phyloP scores from a whole-genome alignment of 2,113 vertebrate species.

The Heterochromis multidens region DNA sequence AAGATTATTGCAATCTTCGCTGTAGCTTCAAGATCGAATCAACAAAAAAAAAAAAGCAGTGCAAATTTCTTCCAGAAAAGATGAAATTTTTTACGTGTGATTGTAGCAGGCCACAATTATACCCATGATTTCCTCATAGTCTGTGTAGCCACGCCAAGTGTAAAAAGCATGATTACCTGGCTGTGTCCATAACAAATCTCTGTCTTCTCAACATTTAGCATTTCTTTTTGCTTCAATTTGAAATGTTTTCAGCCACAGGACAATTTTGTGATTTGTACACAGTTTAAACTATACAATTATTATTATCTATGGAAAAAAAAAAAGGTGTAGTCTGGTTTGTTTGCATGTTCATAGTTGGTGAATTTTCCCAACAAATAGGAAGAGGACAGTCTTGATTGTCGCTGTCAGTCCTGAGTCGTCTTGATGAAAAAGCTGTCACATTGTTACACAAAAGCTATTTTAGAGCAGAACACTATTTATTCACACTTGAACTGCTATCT shows the following conservation, averaged over 20 bases:
- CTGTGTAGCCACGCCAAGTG: not conserved
- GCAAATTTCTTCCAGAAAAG: not conserved
- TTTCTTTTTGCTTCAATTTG: not conserved
- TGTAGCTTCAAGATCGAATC: not conserved
- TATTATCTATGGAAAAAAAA: accelerated
- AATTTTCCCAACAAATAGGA: not conserved
- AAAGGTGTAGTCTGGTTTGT: not conserved
- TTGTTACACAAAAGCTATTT: not conserved
- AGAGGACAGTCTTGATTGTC: not conserved
- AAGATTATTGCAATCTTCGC: not conserved
- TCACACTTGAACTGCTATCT: not conserved
- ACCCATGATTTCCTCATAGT: not conserved
- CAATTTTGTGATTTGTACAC: not conserved
- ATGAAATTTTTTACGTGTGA: not conserved
- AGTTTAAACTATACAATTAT: not conserved
- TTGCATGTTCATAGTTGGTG: not conserved
- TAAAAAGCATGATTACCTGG: not conserved
- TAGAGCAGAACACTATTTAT: not conserved
- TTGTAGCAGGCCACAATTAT: not conserved
- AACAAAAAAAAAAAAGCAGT: not conserved
- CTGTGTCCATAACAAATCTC: not conserved
- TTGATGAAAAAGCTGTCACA: not conserved
- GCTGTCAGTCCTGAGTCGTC: not conserved
- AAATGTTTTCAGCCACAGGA: not conserved
- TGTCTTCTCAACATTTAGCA: not conserved